Conservation (phyloP, 2,888 invertebrate genomes). For the Xestia sexstrigata region DNA sequence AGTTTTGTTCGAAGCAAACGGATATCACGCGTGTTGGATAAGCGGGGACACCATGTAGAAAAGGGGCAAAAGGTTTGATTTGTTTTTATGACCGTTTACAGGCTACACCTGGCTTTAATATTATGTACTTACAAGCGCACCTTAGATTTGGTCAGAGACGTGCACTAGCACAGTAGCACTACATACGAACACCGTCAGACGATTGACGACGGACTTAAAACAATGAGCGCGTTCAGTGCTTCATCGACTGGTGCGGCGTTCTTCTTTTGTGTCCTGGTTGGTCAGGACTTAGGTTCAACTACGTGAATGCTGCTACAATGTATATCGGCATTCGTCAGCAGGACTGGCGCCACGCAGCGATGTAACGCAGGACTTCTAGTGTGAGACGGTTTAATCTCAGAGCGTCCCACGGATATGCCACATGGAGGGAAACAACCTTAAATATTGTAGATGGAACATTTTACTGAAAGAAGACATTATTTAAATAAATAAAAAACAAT, state of each 20-base stretch:
- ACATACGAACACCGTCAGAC: neutral
- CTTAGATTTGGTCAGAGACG: too few relatives aligned
- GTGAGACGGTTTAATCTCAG: neutral
- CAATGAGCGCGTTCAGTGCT: neutral
- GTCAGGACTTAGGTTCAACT: neutral
- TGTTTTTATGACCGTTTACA: neutral
- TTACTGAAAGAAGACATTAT: too few relatives aligned
- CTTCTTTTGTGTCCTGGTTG: neutral
- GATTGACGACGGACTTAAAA: neutral
- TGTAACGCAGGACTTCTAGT: neutral
- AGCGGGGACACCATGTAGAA: neutral
- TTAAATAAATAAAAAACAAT: too few relatives aligned
- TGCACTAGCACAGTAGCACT: too few relatives aligned
- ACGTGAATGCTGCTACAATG: neutral
- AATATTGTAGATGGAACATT: too few relatives aligned
- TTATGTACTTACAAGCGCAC: neutral
- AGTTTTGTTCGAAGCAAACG: slow-evolving; percentile 72
- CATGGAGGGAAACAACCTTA: too few relatives aligned
- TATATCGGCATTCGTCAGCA: neutral
- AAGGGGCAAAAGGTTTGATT: slow-evolving; percentile 29
- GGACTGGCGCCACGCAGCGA: too few relatives aligned
- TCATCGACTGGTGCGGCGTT: neutral
- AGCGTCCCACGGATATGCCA: too few relatives aligned
- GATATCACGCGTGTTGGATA: slow-evolving; percentile 64
- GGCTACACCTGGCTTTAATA: neutral